Base-by-base conservation (phyloP, 2,113 vertebrate genomes). In the Pseudopodoces humilis region DNA sequence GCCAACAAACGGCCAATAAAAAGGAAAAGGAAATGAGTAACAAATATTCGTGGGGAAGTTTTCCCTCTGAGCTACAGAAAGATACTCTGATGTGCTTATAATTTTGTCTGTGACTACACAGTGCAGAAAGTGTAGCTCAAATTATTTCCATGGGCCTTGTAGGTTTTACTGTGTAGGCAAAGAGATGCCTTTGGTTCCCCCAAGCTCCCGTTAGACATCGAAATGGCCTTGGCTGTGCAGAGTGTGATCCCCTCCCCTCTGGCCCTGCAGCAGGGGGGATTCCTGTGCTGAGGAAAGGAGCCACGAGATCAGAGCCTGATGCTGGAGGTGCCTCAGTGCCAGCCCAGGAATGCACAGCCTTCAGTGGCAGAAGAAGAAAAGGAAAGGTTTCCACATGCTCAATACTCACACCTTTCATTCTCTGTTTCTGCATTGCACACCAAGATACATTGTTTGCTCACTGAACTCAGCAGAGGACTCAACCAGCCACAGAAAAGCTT, bases 1-100 rank as follows among this genome's bases (percentile, higher is more conserved):
- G 82, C 88, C 92, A 96, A 49, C 79, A 67, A 59, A 37, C 0
- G 1, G 85, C 94, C 89, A 96, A 96, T 93, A 94, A 95, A 96
- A 86, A 95, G 92, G 93, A 97, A 96, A 68, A 71, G 95, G 96
- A 96, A 95, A 95, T 96, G 94, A 96, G 87, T 88, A 95, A 96
- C 84, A 69, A 83, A 56, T 15, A 81, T 18, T 87, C 94, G 88
- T 9, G 76, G 72, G 41, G 76, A 92, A 88, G 56, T 81, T 92
- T 70, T 88, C 68, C 75, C 52, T 81, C 80, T 86, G 64, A 96
- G 71, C 53, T 83, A n/a, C 75, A 90, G 46, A 88, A 53, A 33
- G 82, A 71, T 35, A 56, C 31, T 78, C 43, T 64, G 60, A 60
- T 64, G 39, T 81, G 55, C 39, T 71, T 76, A 31, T 43, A 49